Conservation (phyloP, 2,888 invertebrate genomes). For the Cotesia congregata region DNA sequence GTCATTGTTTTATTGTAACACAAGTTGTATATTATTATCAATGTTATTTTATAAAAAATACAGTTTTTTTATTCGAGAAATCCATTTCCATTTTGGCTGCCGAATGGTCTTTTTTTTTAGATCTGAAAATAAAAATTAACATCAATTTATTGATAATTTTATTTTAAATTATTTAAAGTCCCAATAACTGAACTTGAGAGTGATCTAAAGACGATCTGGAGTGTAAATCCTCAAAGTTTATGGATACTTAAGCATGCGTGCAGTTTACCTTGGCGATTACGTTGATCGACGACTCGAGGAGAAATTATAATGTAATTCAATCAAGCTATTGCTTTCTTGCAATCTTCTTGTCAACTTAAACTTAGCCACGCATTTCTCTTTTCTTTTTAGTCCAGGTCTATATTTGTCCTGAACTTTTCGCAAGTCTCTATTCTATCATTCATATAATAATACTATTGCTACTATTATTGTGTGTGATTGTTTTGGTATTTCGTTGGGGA, state of each 20-base stretch:
- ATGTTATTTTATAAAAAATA: no score
- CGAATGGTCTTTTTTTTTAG: no score
- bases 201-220: constrained; percentile 1
- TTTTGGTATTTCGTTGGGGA: neutral
- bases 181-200: neutral
- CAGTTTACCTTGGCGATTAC: neutral
- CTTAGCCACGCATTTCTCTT: constrained; percentile 2
- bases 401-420: neutral
- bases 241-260: constrained; percentile 6
- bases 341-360: neutral
- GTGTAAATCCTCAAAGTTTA: constrained; percentile 6
- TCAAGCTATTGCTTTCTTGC: neutral
- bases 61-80: no score
- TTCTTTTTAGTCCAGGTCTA: neutral
- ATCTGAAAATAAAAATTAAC: no score
- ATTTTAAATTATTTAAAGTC: neutral
- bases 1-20: no score
- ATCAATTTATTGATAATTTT: neutral
- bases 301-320: constrained; percentile 17
- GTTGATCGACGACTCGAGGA: constrained; percentile 20
- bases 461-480: neutral
- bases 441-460: no score
- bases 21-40: no score
- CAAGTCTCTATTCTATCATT: no score
- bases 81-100: no score